A percentile compares a stretch with the other conserved stretches of the same genome.
Conservation (phyloP, 2,113 vertebrate genomes). For the Chiloscyllium plagiosum region DNA sequence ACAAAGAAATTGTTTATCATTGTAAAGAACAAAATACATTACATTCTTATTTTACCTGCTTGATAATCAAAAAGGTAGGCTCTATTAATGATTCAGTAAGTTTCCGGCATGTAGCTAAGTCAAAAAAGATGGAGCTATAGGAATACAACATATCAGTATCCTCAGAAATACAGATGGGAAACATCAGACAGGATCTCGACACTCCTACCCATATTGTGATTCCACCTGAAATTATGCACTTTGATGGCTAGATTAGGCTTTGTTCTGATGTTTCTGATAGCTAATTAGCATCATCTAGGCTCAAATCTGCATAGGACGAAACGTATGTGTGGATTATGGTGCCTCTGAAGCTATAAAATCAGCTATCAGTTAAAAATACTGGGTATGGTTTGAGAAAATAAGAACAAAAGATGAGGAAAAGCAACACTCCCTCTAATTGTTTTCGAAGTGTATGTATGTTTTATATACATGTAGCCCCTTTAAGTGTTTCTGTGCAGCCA, state of each 20-base stretch:
- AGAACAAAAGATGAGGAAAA: background rate
- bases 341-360: background rate
- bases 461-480: background rate
- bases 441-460: background rate
- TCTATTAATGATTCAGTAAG: background rate
- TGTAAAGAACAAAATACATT: background rate
- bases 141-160: background rate
- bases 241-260: background rate
- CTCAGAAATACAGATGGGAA: background rate
- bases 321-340: background rate
- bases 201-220: background rate
- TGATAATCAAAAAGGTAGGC: background rate
- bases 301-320: background rate
- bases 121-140: background rate
- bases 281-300: background rate
- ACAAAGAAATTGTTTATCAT: background rate
- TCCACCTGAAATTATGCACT: background rate
- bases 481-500: background rate
- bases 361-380: background rate
- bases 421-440: background rate
- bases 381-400: background rate
- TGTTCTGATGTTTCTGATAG: background rate
- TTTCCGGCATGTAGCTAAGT: background rate
- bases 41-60: background rate
- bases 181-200: background rate